Conservation (phyloP, 30 jellyfish, hydroid and myxozoan species). For the Aurelia sp. region DNA sequence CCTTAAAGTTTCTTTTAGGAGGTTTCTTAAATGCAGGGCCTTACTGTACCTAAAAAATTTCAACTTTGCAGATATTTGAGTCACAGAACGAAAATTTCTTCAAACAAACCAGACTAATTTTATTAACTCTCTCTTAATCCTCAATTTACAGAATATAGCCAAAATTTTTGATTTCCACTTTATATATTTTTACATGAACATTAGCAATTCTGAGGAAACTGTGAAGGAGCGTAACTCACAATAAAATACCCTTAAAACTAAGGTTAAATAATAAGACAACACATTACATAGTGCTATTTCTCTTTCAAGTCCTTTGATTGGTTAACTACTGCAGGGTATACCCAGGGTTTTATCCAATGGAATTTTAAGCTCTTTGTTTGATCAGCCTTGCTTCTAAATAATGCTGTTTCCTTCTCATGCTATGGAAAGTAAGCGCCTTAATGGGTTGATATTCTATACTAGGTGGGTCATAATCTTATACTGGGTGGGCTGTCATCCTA, state of each 20-base stretch:
- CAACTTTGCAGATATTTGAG: too few relatives aligned
- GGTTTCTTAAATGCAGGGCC: too few relatives aligned
- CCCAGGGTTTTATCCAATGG: background rate
- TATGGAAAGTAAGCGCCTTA: too few relatives aligned
- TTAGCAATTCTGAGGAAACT: conserved; percentile 13
- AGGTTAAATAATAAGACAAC: background rate
- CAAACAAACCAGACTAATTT: conserved; percentile 16
- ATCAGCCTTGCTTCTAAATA: background rate
- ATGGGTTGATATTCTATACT: too few relatives aligned
- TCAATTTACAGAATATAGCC: conserved; percentile 55
- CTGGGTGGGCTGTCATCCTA: too few relatives aligned
- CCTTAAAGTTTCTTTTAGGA: too few relatives aligned
- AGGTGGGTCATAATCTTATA: too few relatives aligned
- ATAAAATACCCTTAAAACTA: conserved; percentile 3
- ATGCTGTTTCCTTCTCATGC: too few relatives aligned
- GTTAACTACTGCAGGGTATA: too few relatives aligned
- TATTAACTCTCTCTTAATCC: conserved; percentile 31
- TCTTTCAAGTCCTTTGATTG: too few relatives aligned
- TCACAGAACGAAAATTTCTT: background rate
- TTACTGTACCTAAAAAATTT: too few relatives aligned
- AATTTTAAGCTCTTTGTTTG: background rate
- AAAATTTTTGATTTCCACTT: conserved; percentile 26
- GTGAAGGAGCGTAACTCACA: background rate
- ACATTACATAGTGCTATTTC: too few relatives aligned
- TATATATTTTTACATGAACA: conserved; percentile 27